Percentiles rank a stretch among this genome's conserved stretches.
phyloP scores from a whole-genome alignment of 1,140 invertebrate species.

The Orchesella cincta region DNA sequence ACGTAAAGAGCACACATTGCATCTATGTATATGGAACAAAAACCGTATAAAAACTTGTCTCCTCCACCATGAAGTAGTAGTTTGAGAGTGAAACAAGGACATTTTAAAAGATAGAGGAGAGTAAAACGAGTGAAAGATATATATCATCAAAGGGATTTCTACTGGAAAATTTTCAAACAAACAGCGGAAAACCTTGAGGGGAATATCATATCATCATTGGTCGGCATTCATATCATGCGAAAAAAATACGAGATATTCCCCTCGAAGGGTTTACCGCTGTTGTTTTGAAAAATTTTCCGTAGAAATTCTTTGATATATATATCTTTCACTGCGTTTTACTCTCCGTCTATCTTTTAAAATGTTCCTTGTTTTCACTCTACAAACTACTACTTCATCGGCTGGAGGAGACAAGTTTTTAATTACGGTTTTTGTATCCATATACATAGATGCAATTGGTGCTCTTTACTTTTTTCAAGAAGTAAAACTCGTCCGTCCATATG shows the following conservation, averaged over 20 bases:
- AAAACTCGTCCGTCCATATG: background rate
- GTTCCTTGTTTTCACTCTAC: background rate
- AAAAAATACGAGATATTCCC: too few relatives aligned
- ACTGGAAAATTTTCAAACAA: background rate
- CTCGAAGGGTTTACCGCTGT: background rate
- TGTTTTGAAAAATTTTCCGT: background rate
- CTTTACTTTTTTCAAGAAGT: background rate
- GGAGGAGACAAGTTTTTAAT: too few relatives aligned
- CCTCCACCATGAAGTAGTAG: too few relatives aligned
- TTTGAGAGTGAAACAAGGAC: background rate
- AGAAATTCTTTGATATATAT: background rate
- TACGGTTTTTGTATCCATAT: background rate
- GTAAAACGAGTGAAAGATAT: background rate
- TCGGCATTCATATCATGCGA: too few relatives aligned
- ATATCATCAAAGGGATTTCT: background rate
- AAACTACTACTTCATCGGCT: too few relatives aligned
- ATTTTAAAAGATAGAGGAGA: background rate
- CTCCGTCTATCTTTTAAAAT: background rate
- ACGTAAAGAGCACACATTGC: background rate
- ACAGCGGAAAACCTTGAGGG: background rate
- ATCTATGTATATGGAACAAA: background rate
- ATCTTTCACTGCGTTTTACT: background rate
- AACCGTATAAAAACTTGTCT: too few relatives aligned
- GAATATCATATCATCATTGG: too few relatives aligned
- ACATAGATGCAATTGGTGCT: background rate